Percentiles rank a stretch among this genome's conserved stretches.
Evolutionary conservation across 2,797 vertebrate genomes (phyloP).

Genomic region (Melanogrammus aeglefinus): DNA sequence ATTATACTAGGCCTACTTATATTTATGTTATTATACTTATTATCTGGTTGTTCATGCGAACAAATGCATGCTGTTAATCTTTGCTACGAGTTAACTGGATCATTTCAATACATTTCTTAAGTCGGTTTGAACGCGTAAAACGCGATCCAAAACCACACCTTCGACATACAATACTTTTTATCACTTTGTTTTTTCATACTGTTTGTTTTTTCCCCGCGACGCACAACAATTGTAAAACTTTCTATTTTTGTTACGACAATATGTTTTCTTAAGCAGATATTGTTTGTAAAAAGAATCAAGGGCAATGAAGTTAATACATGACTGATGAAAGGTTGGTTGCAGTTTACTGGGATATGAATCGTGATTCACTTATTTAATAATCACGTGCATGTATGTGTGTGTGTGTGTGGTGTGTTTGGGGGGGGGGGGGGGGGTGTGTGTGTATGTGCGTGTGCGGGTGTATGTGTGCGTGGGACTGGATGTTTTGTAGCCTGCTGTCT

Average conservation of each 20-base stretch:
- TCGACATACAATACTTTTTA: not conserved
- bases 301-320: conserved; percentile 18
- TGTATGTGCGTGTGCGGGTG: not conserved
- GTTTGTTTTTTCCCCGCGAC: conserved; percentile 38
- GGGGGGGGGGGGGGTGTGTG: no score
- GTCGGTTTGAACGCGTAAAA: not conserved
- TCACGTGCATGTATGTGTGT: not conserved
- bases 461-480: no score
- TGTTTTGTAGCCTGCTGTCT: no score
- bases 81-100: not conserved
- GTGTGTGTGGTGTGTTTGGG: not conserved
- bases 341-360: not conserved
- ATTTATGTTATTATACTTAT: not conserved
- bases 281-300: conserved; percentile 41
- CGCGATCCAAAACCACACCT: no score
- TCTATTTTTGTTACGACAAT: conserved; percentile 59
- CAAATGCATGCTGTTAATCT: not conserved
- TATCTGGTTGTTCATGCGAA: not conserved
- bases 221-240: conserved; percentile 50
- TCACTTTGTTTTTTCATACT: conserved; percentile 11
- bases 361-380: not conserved
- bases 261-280: conserved; percentile 56
- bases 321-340: conserved; percentile 23
- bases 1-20: not conserved
- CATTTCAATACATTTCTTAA: not conserved